Evolutionary conservation across 2,888 invertebrate genomes (phyloP).

Genomic region (Mongoloraphidia duomilia): DNA sequence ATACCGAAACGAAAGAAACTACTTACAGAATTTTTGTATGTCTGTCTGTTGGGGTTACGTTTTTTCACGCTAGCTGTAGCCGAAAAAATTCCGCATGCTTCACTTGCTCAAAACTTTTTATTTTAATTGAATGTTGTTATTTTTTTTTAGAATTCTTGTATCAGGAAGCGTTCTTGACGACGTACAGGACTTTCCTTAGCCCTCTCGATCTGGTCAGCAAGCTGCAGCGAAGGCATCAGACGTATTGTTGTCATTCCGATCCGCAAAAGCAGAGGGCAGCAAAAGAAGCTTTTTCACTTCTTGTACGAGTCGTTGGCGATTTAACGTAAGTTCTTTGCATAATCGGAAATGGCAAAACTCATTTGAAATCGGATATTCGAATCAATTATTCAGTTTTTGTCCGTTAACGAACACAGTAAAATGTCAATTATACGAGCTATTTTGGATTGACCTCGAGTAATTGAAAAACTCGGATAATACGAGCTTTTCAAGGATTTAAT

Average conservation of each 20-base stretch:
- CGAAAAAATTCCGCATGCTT: too few relatives aligned
- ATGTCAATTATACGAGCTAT: too few relatives aligned
- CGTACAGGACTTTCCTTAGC: slow-evolving; percentile 89
- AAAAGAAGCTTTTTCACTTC: slow-evolving; percentile 77
- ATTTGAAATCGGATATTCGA: too few relatives aligned
- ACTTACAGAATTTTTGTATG: too few relatives aligned
- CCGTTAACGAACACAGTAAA: too few relatives aligned
- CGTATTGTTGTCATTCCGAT: slow-evolving; percentile 56
- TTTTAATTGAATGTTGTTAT: neutral
- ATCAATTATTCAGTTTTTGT: too few relatives aligned
- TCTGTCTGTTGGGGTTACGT: slow-evolving; percentile 1
- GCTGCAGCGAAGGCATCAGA: slow-evolving; percentile 63
- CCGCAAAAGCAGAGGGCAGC: slow-evolving; percentile 59
- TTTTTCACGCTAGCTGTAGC: neutral
- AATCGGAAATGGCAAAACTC: too few relatives aligned
- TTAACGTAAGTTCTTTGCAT: slow-evolving; percentile 61
- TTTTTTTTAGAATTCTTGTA: slow-evolving; percentile 64
- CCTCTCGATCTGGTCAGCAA: slow-evolving; percentile 77
- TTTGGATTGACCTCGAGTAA: too few relatives aligned
- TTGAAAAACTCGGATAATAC: neutral
- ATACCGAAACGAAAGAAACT: slow-evolving; percentile 15
- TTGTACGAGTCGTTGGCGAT: slow-evolving; percentile 90
- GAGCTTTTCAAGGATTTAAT: too few relatives aligned
- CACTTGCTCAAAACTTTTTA: too few relatives aligned
- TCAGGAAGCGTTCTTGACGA: slow-evolving; percentile 96